Percentiles rank a stretch among this genome's conserved stretches.
Evolutionary conservation across 2,797 vertebrate species (phyloP).

Genomic region (Margarornis squamiger): DNA sequence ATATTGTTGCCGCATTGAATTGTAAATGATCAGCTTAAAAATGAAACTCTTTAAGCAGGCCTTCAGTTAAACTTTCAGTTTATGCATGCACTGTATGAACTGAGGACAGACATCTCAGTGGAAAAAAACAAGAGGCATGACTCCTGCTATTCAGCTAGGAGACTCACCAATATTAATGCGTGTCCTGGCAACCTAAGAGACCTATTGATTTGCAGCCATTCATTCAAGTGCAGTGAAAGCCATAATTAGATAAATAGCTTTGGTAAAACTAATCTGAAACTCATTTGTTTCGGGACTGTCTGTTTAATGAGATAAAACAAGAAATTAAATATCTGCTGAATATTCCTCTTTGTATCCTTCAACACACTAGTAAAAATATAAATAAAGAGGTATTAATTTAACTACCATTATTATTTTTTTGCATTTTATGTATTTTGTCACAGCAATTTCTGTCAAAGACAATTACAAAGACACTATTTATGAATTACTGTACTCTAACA

Average conservation of each 20-base stretch:
- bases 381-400: slow-evolving; percentile 16
- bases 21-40: not conserved
- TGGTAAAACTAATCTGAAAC: slow-evolving; percentile 57
- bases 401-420: not conserved
- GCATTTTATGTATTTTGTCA: not conserved
- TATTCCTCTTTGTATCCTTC: not conserved
- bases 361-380: slow-evolving; percentile 4
- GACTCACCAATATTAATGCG: slow-evolving; percentile 23
- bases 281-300: slow-evolving; percentile 23
- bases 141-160: not conserved
- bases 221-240: slow-evolving; percentile 34
- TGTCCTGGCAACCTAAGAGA: slow-evolving; percentile 39
- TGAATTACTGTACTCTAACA: not conserved
- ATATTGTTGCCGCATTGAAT: not conserved
- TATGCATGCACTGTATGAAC: not conserved
- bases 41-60: not conserved
- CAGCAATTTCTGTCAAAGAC: not conserved
- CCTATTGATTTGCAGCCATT: slow-evolving; percentile 44
- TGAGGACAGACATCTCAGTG: not conserved
- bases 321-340: slow-evolving; percentile 51
- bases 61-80: not conserved
- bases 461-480: not conserved
- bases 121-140: not conserved
- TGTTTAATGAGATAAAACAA: slow-evolving; percentile 51
- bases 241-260: slow-evolving; percentile 61